Evolutionary conservation across 2,797 vertebrate species (phyloP), one percentile per base, ranked within the genome.

Genomic region (Acridotheres tristis): DNA sequence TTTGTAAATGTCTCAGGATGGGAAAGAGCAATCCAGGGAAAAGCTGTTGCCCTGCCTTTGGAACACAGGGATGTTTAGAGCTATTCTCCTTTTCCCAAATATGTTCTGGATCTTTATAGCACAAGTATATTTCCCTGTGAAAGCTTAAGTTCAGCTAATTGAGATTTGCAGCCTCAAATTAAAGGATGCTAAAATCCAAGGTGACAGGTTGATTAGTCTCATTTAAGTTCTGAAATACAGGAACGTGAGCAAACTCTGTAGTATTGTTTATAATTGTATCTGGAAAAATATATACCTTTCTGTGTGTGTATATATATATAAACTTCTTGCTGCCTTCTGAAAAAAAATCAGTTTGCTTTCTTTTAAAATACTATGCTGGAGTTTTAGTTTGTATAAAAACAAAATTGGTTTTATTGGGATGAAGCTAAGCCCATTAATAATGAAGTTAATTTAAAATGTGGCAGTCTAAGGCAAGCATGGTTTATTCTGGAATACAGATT

Each of bases 91-190:
- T 34, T 73, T 40, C 42, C 54, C 76, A 94, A 50, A 84, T 45
- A 38, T 2, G 4, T 57, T 58, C 51, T 92, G 79, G 36, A 40
- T 88, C 91, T 43, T 75, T 65, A 16, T 40, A 76, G 73, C 58
- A 75, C 2, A 16, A 0, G 0, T 20, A 2, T 13, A 34, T 79
- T 92, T 78, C 32, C 29, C 26, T 81, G 76, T 20, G 66, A 76
- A 92, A 57, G 34, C 50, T 73, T 34, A 32, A 62, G n/a, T 62
- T 76, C 65, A 88, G 68, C 21, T 75, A 77, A 74, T 20, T 67
- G 78, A 77, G 78, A 91, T 91, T 88, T 93, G 73, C 73, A 81
- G 86, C 73, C 55, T 89, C 72, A 59, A n/a, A 78, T 59, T 80
- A 91, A 78, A 75, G 69, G 73, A 81, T 87, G 78, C 65, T 75